Evolutionary conservation across 2,888 invertebrate species (phyloP).

Genomic region (Tenthredo distinguenda): DNA sequence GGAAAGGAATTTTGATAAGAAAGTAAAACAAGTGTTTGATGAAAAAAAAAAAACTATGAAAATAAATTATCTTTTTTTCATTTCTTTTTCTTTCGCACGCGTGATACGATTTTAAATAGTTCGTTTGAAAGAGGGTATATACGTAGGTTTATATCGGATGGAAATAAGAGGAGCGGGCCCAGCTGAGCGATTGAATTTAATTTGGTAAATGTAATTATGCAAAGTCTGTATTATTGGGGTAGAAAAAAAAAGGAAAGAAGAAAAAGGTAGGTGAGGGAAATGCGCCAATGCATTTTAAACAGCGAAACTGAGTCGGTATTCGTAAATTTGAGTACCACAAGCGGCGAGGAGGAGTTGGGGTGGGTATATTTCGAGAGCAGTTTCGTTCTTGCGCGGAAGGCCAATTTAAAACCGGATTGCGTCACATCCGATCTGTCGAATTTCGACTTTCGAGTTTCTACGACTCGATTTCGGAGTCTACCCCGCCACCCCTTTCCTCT

Average conservation of each 20-base stretch:
- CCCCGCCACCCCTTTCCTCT: background rate
- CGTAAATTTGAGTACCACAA: constrained; percentile 23
- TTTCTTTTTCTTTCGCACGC: background rate
- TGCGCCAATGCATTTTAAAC: constrained; percentile 65
- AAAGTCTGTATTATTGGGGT: constrained; percentile 64
- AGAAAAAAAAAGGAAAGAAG: constrained; percentile 17
- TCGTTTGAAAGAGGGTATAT: background rate
- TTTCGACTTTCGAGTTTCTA: constrained; percentile 39
- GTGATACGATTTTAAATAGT: background rate
- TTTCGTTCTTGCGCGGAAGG: background rate
- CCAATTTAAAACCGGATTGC: constrained; percentile 44
- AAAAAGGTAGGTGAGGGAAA: constrained; percentile 11
- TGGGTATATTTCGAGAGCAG: constrained; percentile 30
- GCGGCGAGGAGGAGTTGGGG: background rate
- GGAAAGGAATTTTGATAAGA: background rate
- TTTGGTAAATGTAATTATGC: constrained; percentile 61
- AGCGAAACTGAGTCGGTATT: constrained; percentile 46
- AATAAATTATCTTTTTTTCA: background rate
- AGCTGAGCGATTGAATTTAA: constrained; percentile 56
- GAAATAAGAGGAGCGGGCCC: background rate
- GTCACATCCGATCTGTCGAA: constrained; percentile 39
- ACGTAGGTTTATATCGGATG: background rate
- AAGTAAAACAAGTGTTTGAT: background rate
- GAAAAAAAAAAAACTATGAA: background rate
- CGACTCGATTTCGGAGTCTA: constrained; percentile 28